A percentile compares a stretch with the other conserved stretches of the same genome.
Conservation (phyloP, 2,113 vertebrate genomes). For the Strix aluco region DNA sequence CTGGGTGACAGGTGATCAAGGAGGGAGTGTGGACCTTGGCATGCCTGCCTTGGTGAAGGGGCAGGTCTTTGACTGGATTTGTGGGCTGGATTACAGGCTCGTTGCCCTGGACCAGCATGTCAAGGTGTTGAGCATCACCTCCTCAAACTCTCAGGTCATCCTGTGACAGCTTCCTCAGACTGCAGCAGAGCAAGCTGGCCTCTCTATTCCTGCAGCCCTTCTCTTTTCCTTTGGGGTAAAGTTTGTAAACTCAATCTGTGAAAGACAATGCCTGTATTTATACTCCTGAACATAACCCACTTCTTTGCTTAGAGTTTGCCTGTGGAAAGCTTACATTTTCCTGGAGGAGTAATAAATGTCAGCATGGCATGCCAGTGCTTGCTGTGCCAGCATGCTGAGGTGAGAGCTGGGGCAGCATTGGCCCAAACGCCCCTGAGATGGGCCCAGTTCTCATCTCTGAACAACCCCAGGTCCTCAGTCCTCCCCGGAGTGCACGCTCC, state of each 20-base stretch:
- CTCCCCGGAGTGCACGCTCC: fast-evolving
- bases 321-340: neutral
- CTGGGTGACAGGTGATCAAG: too few relatives aligned
- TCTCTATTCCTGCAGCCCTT: neutral
- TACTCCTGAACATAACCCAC: neutral
- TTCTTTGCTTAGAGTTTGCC: neutral
- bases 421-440: neutral
- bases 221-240: neutral
- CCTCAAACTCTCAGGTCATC: neutral
- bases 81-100: neutral
- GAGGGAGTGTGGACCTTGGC: neutral
- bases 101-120: fast-evolving
- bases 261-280: neutral
- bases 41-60: fast-evolving
- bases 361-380: fast-evolving
- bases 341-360: neutral
- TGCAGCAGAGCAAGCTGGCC: neutral
- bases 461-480: too few relatives aligned
- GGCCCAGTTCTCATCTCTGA: neutral
- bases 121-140: neutral
- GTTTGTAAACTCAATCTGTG: neutral
- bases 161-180: fast-evolving
- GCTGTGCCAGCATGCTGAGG: fast-evolving
- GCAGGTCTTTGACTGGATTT: neutral
- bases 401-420: neutral